These are phyloP conservation scores for Eurystomus gularis DNA, from an alignment of 2,113 vertebrate species.

Conservation along the genomic window DNA sequence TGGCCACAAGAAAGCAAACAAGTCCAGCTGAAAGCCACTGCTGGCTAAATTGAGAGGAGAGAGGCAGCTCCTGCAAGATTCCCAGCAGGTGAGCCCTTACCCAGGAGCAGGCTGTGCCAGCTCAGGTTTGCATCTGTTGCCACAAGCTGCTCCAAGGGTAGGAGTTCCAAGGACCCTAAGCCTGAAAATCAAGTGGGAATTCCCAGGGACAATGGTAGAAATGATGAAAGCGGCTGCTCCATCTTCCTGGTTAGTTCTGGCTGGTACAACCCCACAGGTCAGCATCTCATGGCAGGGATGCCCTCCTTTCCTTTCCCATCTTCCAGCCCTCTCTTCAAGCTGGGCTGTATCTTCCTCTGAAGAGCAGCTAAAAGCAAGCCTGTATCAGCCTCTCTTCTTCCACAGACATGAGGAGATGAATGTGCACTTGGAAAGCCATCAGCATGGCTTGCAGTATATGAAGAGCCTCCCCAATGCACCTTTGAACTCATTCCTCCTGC, in stretches of 20 bases:
- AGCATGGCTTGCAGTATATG: not conserved
- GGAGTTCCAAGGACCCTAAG: not conserved
- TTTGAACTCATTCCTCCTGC: slow-evolving; percentile 44
- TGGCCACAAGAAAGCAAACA: not conserved
- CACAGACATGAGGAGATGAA: slow-evolving; percentile 8
- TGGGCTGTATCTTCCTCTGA: not conserved
- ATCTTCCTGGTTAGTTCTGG: not conserved
- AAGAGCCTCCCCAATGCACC: not conserved
- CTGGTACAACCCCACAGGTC: not conserved
- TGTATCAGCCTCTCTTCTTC: not conserved
- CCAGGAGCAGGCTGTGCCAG: not conserved
- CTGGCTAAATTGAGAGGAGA: not conserved
- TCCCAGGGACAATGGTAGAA: not conserved
- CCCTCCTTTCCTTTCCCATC: not conserved
- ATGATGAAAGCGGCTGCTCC: not conserved
- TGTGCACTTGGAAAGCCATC: slow-evolving; percentile 29
- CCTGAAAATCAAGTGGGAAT: not conserved
- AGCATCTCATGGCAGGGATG: not conserved
- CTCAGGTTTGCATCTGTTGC: not conserved
- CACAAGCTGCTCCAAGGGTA: not conserved
- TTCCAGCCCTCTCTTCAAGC: not conserved
- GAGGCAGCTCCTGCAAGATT: not conserved
- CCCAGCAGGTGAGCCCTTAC: not conserved
- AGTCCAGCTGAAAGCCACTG: not conserved
- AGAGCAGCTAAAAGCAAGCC: not conserved